Evolutionary conservation across 35 echinoderm and acorn worm genomes (phyloP).

Genomic region (Stichopus chloronotus): DNA sequence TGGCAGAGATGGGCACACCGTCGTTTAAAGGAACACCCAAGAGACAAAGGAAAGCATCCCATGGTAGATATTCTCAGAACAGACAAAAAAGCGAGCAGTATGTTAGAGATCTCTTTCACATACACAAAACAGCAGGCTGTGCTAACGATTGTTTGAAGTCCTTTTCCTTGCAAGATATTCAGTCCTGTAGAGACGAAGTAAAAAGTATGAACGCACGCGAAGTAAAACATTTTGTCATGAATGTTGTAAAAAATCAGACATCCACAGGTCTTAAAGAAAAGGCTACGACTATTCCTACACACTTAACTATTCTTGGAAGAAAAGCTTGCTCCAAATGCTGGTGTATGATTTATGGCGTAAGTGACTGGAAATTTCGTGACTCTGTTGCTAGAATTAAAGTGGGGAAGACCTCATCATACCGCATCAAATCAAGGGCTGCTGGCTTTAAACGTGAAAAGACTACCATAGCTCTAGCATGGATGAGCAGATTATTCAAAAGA

Average conservation of each 20-base stretch:
- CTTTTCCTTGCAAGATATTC: slow-evolving; percentile 15
- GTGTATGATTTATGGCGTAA: neutral
- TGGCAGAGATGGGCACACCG: too few species aligned
- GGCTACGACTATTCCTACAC: neutral
- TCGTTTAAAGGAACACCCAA: too few species aligned
- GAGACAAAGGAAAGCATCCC: too few species aligned
- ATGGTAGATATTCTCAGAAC: too few species aligned
- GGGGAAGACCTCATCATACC: neutral
- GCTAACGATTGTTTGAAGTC: too few species aligned
- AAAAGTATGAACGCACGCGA: neutral
- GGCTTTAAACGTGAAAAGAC: neutral
- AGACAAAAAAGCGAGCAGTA: too few species aligned
- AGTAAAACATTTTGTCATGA: slow-evolving; percentile 14
- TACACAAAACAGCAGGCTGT: too few species aligned
- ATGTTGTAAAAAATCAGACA: neutral
- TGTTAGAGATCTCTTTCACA: too few species aligned
- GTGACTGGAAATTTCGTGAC: neutral
- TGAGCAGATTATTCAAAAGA: neutral
- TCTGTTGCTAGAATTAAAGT: neutral
- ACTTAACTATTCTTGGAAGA: neutral
- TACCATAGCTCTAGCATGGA: neutral
- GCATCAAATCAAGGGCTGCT: neutral
- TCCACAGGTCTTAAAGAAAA: neutral
- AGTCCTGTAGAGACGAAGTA: neutral
- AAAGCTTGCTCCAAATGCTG: neutral